A percentile compares a stretch with the other conserved stretches of the same genome.
phyloP scores from a whole-genome alignment of 2,888 invertebrate species.

The Leucoptera coffeella region DNA sequence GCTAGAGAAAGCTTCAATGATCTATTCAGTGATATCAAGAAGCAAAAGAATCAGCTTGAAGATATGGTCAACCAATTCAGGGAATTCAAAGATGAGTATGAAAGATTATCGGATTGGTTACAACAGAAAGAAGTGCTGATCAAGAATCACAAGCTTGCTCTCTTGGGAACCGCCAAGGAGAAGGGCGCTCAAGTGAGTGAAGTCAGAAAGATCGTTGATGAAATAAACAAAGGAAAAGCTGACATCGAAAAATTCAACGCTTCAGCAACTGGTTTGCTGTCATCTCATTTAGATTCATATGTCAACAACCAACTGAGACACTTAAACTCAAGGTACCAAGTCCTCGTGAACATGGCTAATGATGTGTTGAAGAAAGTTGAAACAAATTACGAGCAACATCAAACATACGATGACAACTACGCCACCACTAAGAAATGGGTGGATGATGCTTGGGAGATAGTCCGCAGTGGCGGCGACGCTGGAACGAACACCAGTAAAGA shows the following conservation, averaged over 20 bases:
- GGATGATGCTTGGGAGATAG: conserved; percentile 75
- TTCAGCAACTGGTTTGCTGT: conserved; percentile 66
- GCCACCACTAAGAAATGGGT: conserved; percentile 79
- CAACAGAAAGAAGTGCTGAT: conserved; percentile 88
- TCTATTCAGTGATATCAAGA: conserved; percentile 78
- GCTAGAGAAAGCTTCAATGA: conserved; percentile 78
- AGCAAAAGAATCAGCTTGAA: conserved; percentile 80
- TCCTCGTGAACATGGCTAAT: conserved; percentile 79
- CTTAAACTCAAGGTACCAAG: conserved; percentile 83
- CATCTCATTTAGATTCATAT: conserved; percentile 81
- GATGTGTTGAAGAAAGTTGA: conserved; percentile 88
- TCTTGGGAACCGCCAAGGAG: conserved; percentile 72
- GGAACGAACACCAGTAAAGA: conserved; percentile 75
- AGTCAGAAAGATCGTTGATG: conserved; percentile 69
- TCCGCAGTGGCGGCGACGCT: conserved; percentile 74
- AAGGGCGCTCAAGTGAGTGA: conserved; percentile 81
- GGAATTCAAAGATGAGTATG: conserved; percentile 89
- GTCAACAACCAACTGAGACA: conserved; percentile 82
- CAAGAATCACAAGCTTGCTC: conserved; percentile 81
- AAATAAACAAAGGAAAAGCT: conserved; percentile 68
- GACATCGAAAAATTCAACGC: conserved; percentile 82
- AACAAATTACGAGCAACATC: conserved; percentile 80
- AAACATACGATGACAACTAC: conserved; percentile 71
- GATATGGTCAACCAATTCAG: conserved; percentile 78
- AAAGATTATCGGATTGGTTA: conserved; percentile 85